A percentile compares a stretch with the other conserved stretches of the same genome.
Evolutionary conservation across 2,113 vertebrate genomes (phyloP).

Genomic region (Vidua macroura): DNA sequence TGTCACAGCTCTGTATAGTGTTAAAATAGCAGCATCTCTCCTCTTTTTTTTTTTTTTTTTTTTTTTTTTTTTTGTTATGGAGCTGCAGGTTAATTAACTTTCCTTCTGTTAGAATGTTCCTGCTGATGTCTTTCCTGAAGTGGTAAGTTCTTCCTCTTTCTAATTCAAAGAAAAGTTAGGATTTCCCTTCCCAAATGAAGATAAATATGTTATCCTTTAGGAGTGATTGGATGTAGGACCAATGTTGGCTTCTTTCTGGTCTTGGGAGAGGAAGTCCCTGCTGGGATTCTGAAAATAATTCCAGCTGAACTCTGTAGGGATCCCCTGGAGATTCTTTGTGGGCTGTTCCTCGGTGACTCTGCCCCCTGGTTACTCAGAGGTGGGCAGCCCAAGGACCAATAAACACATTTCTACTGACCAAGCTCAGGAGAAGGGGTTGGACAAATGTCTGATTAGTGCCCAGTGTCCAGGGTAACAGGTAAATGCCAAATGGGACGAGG

Average conservation of each 20-base stretch:
- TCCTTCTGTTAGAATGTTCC: neutral
- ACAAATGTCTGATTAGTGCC: neutral
- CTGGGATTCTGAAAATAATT: neutral
- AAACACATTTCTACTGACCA: neutral
- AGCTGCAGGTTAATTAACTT: neutral
- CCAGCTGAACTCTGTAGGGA: neutral
- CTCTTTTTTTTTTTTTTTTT: neutral
- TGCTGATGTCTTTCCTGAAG: neutral
- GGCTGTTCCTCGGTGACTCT: neutral
- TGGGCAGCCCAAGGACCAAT: neutral
- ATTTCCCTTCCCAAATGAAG: neutral
- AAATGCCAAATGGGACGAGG: neutral
- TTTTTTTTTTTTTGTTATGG: neutral
- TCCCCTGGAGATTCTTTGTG: neutral
- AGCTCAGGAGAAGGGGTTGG: neutral
- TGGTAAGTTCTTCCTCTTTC: neutral
- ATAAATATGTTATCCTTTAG: neutral
- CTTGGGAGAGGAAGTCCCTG: neutral
- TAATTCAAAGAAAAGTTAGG: neutral
- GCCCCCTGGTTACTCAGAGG: neutral
- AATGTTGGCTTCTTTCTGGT: neutral
- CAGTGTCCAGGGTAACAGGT: neutral
- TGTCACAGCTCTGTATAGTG: neutral
- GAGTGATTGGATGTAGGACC: neutral
- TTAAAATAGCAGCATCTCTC: neutral